Evolutionary conservation across 2,113 vertebrate species (phyloP), one percentile per base, ranked within the genome.

Genomic region (Callopanchax toddi): DNA sequence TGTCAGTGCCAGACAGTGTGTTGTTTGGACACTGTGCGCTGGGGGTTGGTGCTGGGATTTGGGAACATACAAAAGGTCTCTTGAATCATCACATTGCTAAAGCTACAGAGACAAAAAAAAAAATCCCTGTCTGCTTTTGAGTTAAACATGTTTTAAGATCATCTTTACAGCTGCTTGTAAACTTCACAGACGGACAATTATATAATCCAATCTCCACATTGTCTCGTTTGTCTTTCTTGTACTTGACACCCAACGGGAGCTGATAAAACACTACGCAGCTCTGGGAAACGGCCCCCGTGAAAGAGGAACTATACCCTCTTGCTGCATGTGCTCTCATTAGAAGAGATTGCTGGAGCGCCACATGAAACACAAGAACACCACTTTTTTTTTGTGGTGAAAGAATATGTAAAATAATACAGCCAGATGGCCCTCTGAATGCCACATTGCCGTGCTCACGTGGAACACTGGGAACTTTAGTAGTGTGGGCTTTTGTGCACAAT

Each of bases 321-420:
- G 74, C 78, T 71, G n/a, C n/a, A n/a, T n/a, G 50, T 42, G 62
- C 80, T 81, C 73, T 86, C 58, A 46, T 67, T 73, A 78, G 80
- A 87, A 83, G 67, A 72, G 78, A 67, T 82, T 44, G 56, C 70
- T 75, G 65, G 78, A 86, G 83, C 74, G 67, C 63, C 57, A 55
- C 76, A 77, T 83, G 89, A 89, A 92, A 91, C 74, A 86, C 88
- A 84, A 91, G 89, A 91, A 89, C 71, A 78, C 71, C 54, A 56
- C 56, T 86, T 48, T 23, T 5, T 34, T 34, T 89, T 87, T 84
- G 85, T 86, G 79, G 74, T 86, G 87, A 91, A 92, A 91, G 87
- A 91, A 89, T 90, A 92, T 93, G 92, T 91, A 92, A 93, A 92
- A 89, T 90, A 91, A 92, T 90, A 89, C 90, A 89, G 88, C 86